These are phyloP conservation scores for Trematomus loennbergii DNA, from an alignment of 2,113 vertebrate species.

Conservation along the genomic window DNA sequence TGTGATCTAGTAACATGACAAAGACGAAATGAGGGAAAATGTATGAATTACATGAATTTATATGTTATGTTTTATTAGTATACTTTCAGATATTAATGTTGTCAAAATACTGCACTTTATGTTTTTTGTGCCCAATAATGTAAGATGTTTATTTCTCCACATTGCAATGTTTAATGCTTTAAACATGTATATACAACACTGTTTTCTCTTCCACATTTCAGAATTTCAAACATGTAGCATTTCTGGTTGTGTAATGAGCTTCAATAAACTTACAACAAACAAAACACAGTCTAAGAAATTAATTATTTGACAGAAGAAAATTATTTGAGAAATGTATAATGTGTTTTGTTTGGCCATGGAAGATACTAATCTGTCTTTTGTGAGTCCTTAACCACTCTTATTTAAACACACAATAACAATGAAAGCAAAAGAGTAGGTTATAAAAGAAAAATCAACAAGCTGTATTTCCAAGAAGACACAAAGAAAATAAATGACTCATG, in stretches of 20 bases:
- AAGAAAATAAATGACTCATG: background rate
- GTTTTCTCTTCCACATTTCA: background rate
- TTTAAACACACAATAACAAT: background rate
- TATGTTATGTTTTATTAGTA: background rate
- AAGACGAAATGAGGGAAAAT: background rate
- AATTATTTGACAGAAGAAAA: background rate
- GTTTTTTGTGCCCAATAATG: background rate
- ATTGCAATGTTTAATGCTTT: background rate
- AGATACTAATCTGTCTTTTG: background rate
- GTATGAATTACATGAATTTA: background rate
- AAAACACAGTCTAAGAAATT: background rate
- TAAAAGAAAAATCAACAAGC: background rate
- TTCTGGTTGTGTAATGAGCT: background rate
- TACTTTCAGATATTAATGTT: background rate
- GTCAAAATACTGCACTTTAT: background rate
- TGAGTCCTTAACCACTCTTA: background rate
- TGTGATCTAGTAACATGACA: background rate
- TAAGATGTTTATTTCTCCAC: background rate
- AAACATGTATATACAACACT: background rate
- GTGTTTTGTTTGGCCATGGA: background rate
- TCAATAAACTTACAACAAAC: constrained; percentile 37
- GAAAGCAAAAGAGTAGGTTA: background rate
- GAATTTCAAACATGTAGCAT: background rate
- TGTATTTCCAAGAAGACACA: background rate
- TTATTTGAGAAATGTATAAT: too few relatives aligned